phyloP scores from a whole-genome alignment of 2,113 vertebrate species.

The Syngnathus scovelli region DNA sequence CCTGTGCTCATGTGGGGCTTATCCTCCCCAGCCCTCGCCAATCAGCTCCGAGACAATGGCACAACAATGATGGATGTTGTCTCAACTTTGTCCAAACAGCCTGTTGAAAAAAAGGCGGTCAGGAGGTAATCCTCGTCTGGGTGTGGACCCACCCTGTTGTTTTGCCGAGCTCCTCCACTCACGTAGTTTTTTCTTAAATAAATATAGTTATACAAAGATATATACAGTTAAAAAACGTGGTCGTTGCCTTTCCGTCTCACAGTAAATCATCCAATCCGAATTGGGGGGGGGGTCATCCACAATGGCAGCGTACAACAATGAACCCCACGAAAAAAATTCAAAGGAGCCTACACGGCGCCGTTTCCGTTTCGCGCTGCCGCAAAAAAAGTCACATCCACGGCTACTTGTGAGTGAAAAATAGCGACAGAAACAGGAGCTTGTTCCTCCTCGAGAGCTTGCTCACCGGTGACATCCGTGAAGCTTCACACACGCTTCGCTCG shows the following conservation, averaged over 20 bases:
- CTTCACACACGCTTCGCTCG: slow-evolving; percentile 51
- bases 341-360: slow-evolving; percentile 8
- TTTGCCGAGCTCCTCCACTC: background rate
- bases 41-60: slow-evolving; percentile 1
- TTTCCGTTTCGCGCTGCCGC: slow-evolving; percentile 22
- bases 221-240: background rate
- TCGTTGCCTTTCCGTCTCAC: background rate
- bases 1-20: slow-evolving; percentile 34
- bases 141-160: slow-evolving; percentile 5
- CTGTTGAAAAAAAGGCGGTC: slow-evolving; percentile 7
- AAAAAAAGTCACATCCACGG: slow-evolving; percentile 27
- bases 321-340: background rate
- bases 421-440: background rate
- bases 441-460: slow-evolving; percentile 2
- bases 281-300: background rate
- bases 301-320: slow-evolving; percentile 4
- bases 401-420: background rate
- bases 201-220: background rate
- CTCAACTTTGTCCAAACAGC: slow-evolving; percentile 8
- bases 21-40: slow-evolving; percentile 23
- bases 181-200: background rate
- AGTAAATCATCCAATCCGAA: background rate
- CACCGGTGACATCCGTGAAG: slow-evolving; percentile 43
- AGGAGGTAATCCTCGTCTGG: slow-evolving; percentile 8
- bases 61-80: slow-evolving; percentile 5